Conservation (phyloP, 2,113 vertebrate genomes). For the Corvus moneduloides region DNA sequence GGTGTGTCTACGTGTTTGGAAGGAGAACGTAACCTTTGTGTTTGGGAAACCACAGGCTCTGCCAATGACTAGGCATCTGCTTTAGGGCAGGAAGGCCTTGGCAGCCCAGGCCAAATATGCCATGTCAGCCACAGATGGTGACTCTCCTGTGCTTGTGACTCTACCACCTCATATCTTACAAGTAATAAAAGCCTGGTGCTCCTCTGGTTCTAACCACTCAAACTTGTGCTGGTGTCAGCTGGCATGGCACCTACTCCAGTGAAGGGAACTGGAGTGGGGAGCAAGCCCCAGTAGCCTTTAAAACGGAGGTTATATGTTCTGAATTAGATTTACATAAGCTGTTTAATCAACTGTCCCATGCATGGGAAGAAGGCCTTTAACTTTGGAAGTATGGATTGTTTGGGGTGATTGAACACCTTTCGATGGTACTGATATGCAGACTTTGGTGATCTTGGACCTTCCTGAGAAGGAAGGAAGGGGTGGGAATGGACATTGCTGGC, state of each 20-base stretch:
- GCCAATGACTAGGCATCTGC: neutral
- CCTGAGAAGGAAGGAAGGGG: neutral
- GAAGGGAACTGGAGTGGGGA: neutral
- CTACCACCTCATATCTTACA: neutral
- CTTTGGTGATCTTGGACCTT: neutral
- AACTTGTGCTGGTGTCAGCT: neutral
- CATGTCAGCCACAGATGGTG: fast-evolving
- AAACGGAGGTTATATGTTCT: neutral
- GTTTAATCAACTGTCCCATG: neutral
- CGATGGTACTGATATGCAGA: neutral
- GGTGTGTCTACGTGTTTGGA: neutral
- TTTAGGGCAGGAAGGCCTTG: neutral
- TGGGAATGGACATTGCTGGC: neutral
- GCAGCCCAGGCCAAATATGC: neutral
- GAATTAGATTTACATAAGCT: neutral
- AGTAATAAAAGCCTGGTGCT: neutral
- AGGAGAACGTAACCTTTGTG: neutral
- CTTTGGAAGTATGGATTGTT: neutral
- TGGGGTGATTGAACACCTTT: neutral
- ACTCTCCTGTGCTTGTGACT: neutral
- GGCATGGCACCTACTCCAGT: neutral
- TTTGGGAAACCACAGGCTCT: neutral
- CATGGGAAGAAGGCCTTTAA: neutral
- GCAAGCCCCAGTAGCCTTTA: neutral
- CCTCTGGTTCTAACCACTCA: neutral